Percentiles rank a stretch among this genome's conserved stretches.
phyloP scores from a whole-genome alignment of 2,888 invertebrate species.

The Chymomyza procnemis region DNA sequence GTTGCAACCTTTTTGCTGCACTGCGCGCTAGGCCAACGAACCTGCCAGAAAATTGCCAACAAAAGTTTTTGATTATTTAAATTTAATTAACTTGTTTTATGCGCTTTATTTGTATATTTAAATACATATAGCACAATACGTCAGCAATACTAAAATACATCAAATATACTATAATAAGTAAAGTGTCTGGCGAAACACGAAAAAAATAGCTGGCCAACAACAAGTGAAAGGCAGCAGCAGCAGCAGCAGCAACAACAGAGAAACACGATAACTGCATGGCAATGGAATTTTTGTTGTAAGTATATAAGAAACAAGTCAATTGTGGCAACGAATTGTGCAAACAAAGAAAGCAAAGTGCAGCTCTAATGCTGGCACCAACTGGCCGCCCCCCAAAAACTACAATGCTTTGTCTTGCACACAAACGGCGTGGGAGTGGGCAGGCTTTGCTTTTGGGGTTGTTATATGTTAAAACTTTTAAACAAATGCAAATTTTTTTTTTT shows the following conservation, averaged over 20 bases:
- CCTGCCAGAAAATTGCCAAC: conserved; percentile 29
- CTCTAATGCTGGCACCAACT: conserved; percentile 7
- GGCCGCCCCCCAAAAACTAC: conserved; percentile 2
- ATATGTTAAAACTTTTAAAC: background rate
- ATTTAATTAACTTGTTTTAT: background rate
- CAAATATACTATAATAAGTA: background rate
- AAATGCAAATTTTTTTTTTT: background rate
- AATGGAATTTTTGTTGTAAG: conserved; percentile 79
- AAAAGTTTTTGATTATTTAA: conserved; percentile 33
- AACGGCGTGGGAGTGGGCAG: background rate
- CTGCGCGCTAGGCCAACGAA: background rate
- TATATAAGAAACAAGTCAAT: conserved; percentile 40
- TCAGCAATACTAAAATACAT: background rate
- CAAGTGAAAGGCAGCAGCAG: conserved; percentile 23
- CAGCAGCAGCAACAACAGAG: conserved; percentile 29
- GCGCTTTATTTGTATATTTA: background rate
- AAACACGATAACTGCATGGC: conserved; percentile 51
- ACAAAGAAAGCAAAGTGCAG: conserved; percentile 40
- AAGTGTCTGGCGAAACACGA: conserved; percentile 15
- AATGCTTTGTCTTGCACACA: background rate
- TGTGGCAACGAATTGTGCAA: conserved; percentile 3
- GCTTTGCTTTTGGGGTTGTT: conserved; percentile 30
- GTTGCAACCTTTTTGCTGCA: background rate
- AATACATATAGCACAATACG: background rate
- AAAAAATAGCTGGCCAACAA: background rate